These are phyloP conservation scores for Leuctra nigra DNA, from an alignment of 2,888 invertebrate genomes.

Conservation along the genomic window DNA sequence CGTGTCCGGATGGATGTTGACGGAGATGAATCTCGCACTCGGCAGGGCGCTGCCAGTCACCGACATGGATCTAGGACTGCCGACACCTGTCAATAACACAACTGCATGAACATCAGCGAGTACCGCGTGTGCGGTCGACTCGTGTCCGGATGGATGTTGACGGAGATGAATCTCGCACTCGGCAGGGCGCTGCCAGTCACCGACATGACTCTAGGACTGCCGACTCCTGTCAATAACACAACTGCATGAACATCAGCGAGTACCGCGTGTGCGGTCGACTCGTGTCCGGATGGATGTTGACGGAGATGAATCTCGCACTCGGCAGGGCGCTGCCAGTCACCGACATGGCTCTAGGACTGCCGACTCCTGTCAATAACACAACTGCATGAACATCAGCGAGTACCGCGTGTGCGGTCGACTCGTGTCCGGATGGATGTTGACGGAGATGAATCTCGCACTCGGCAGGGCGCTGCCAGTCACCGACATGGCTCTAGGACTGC, in stretches of 20 bases:
- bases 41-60: conserved; percentile 41
- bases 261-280: conserved; percentile 43
- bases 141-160: conserved; percentile 42
- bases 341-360: conserved; percentile 38
- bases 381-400: conserved; percentile 48
- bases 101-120: conserved; percentile 48
- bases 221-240: conserved; percentile 41
- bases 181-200: conserved; percentile 41
- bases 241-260: conserved; percentile 48
- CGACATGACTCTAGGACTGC: conserved; percentile 38
- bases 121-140: conserved; percentile 43
- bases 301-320: conserved; percentile 43
- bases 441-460: conserved; percentile 43
- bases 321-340: conserved; percentile 41
- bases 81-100: conserved; percentile 41
- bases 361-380: conserved; percentile 41
- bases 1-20: conserved; percentile 42
- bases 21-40: conserved; percentile 43
- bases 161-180: conserved; percentile 43
- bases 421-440: conserved; percentile 42
- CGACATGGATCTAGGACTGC: conserved; percentile 38
- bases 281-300: conserved; percentile 42
- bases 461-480: conserved; percentile 41
- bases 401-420: conserved; percentile 43
- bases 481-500: conserved; percentile 38